Base-by-base conservation (phyloP, 2,113 vertebrate species). In the Sapajus apella region DNA sequence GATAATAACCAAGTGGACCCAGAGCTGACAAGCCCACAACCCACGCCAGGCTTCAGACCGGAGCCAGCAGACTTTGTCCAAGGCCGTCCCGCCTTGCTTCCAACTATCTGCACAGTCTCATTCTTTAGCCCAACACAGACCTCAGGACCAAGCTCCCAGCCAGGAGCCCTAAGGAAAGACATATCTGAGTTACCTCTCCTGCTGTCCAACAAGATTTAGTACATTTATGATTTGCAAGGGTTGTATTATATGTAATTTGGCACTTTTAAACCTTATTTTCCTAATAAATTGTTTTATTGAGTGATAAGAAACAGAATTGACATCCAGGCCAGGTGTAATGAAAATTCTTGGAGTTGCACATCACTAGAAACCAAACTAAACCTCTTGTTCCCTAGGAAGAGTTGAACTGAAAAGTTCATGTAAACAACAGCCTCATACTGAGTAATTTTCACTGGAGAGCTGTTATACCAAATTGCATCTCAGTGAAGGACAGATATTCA, bases 271-370 rank as follows among this genome's bases (percentile, higher is more conserved):
- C 50, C 81, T 77, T 95, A 93, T 97, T 96, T 92, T 98, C 96
- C 97, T 95, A 96, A 97, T 97, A 96, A 98, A 96, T 95, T 97
- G 84, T 97, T 98, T 98, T 97, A 97, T 98, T 97, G 94, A 97
- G 88, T 97, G 97, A 97, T 97, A 98, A 98, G 97, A 96, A 98
- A 97, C 73, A 73, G 93, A 97, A 97, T 13, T 93, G 93, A 96
- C 97, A 97, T 96, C 37, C 92, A 98, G 96, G 90, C 98, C 97
- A 97, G 96, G 97, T 91, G 72, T 98, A 98, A 98, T 97, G 96
- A 83, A 97, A 97, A 97, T 94, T 98, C 97, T 94, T 98, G 73
- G 96, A 86, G 97, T 84, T 95, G 91, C 56, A 56, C 85, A 95
- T 94, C 95, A 83, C 55, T 50, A 96, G 66, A 61, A 95, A 97